A percentile compares a stretch with the other conserved stretches of the same genome.
phyloP scores from a whole-genome alignment of 2,113 vertebrate species.

The Ramphastos sulfuratus region DNA sequence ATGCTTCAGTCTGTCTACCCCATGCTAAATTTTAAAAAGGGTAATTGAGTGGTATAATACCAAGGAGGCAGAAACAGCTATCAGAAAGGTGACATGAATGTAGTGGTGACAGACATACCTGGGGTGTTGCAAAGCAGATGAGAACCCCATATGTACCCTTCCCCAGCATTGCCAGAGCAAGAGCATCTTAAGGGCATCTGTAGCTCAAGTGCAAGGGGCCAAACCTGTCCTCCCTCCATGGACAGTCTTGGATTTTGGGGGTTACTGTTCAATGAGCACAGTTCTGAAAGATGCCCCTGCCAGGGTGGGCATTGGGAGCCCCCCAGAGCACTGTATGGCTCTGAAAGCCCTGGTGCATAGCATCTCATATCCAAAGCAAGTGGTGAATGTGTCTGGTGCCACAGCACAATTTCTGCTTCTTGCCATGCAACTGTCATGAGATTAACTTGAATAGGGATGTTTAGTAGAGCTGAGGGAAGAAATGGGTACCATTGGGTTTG shows the following conservation, averaged over 20 bases:
- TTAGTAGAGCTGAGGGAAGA: not conserved
- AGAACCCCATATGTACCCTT: not conserved
- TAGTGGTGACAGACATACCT: accelerated
- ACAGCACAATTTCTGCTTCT: not conserved
- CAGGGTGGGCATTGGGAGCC: accelerated
- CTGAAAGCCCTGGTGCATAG: not conserved
- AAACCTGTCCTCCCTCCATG: not conserved
- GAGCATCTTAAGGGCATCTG: not conserved
- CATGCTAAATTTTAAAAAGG: not conserved
- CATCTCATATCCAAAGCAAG: not conserved
- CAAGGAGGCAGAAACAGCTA: not conserved
- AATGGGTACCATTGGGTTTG: not conserved
- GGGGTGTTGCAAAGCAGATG: accelerated
- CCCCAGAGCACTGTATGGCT: accelerated
- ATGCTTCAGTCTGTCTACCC: not conserved
- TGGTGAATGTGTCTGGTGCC: not conserved
- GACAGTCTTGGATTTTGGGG: not conserved
- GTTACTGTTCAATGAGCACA: not conserved
- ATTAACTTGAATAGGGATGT: not conserved
- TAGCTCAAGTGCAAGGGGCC: not conserved
- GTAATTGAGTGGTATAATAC: not conserved
- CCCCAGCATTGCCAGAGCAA: not conserved
- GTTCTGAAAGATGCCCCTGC: not conserved
- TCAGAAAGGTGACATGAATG: not conserved
- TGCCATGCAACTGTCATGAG: not conserved